These are phyloP conservation scores for Dufourea novaeangliae DNA, from an alignment of 1,140 invertebrate species.

Conservation along the genomic window DNA sequence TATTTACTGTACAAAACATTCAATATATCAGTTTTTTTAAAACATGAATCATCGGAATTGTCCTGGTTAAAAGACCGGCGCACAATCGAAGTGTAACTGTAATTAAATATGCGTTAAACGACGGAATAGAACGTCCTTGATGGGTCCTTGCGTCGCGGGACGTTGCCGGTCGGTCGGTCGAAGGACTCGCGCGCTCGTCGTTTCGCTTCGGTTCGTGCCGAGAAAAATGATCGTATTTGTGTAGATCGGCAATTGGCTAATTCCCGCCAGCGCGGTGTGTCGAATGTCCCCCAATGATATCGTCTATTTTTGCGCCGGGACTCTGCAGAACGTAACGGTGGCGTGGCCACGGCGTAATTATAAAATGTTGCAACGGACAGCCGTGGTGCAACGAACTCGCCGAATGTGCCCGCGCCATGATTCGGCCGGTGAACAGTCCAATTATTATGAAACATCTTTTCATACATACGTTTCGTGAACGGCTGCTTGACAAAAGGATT, in stretches of 20 bases:
- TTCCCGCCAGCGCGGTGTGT: conserved; percentile 62
- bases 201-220: conserved; percentile 27
- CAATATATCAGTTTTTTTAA: too few species aligned
- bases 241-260: conserved; percentile 40
- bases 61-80: too few species aligned
- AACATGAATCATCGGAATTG: too few species aligned
- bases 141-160: conserved; percentile 32
- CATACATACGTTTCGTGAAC: conserved; percentile 32
- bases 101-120: neutral
- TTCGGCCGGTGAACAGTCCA: conserved; percentile 52
- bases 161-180: neutral
- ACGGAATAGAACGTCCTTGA: conserved; percentile 30
- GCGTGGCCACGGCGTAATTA: conserved; percentile 67
- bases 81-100: too few species aligned
- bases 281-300: conserved; percentile 72
- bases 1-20: too few species aligned
- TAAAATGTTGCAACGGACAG: conserved; percentile 71
- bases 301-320: conserved; percentile 72
- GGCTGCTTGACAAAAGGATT: neutral
- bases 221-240: conserved; percentile 20
- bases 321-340: conserved; percentile 69
- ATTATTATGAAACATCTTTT: conserved; percentile 58
- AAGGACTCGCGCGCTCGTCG: conserved; percentile 33
- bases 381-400: conserved; percentile 71
- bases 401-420: conserved; percentile 41